These are phyloP conservation scores for Mirza zaza DNA, from an alignment of 2,113 vertebrate species.

Conservation along the genomic window DNA sequence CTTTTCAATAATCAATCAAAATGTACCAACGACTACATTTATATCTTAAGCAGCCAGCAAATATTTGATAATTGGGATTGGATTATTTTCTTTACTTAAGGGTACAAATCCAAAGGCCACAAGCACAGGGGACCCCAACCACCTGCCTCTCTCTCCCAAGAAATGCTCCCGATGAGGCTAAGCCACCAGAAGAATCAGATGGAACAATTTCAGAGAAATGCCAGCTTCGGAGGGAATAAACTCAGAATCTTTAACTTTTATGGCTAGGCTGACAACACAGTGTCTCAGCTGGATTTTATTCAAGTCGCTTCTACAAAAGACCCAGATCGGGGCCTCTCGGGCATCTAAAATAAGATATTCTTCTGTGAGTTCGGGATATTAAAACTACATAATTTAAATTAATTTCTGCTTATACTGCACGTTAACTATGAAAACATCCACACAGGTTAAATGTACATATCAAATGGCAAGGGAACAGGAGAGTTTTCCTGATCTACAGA, in stretches of 20 bases:
- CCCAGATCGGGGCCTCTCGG: not conserved
- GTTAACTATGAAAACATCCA: not conserved
- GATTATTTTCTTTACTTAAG: slow-evolving; percentile 46
- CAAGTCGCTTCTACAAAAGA: not conserved
- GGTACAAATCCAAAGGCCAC: slow-evolving; percentile 52
- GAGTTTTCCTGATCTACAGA: not conserved
- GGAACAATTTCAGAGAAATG: slow-evolving; percentile 22
- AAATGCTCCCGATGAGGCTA: not conserved
- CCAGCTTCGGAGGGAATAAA: slow-evolving; percentile 16
- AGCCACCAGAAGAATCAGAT: not conserved
- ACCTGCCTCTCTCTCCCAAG: not conserved
- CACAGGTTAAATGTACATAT: not conserved
- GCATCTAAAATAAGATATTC: not conserved
- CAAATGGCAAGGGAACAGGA: not conserved
- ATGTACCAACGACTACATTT: not conserved
- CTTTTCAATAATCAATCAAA: slow-evolving; percentile 34
- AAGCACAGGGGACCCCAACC: not conserved
- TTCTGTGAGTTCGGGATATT: not conserved
- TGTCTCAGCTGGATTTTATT: not conserved
- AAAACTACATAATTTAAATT: not conserved
- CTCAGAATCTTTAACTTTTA: not conserved
- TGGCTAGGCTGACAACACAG: not conserved
- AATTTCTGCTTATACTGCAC: not conserved
- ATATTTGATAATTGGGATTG: slow-evolving; percentile 46
- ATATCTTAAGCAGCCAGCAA: slow-evolving; percentile 44